Percentiles rank a stretch among this genome's conserved stretches.
Conservation (phyloP, 2,888 invertebrate species). For the Clusia tigrina region DNA sequence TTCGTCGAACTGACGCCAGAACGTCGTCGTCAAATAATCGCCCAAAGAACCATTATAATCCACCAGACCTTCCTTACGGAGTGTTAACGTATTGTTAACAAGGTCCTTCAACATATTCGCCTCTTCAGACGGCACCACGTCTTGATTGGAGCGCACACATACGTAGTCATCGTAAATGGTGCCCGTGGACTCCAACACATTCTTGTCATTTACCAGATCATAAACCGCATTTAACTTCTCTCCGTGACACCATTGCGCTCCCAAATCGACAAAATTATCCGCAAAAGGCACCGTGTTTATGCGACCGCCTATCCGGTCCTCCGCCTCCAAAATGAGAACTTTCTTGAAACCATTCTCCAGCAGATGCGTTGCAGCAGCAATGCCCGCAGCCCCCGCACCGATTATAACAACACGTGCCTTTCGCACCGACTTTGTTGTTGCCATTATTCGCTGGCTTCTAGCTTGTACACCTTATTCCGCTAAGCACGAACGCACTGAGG, state of each 20-base stretch:
- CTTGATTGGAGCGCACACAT: conserved; percentile 59
- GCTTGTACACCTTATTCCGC: neutral
- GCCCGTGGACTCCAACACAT: conserved; percentile 51
- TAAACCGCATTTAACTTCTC: conserved; percentile 71
- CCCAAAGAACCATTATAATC: conserved; percentile 57
- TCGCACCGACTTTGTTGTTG: conserved; percentile 22
- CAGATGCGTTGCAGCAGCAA: conserved; percentile 62
- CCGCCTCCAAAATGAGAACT: conserved; percentile 71
- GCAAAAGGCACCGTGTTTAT: conserved; percentile 67
- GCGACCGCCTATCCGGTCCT: conserved; percentile 72
- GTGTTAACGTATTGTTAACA: conserved; percentile 59
- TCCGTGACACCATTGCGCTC: conserved; percentile 78
- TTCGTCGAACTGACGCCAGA: conserved; percentile 45
- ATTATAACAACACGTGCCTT: conserved; percentile 58
- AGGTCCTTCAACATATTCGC: conserved; percentile 57
- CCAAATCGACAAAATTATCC: conserved; percentile 72
- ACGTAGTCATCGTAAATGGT: conserved; percentile 51
- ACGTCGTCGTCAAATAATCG: conserved; percentile 53
- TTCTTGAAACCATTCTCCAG: conserved; percentile 62
- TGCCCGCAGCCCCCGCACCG: conserved; percentile 63
- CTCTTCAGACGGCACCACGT: conserved; percentile 57
- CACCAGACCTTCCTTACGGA: conserved; percentile 53
- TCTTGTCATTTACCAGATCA: conserved; percentile 64
- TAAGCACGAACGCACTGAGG: neutral
- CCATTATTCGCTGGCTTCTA: conserved; percentile 14